Evolutionary conservation across 2,113 vertebrate genomes (phyloP).

Genomic region (Desmodus rotundus): DNA sequence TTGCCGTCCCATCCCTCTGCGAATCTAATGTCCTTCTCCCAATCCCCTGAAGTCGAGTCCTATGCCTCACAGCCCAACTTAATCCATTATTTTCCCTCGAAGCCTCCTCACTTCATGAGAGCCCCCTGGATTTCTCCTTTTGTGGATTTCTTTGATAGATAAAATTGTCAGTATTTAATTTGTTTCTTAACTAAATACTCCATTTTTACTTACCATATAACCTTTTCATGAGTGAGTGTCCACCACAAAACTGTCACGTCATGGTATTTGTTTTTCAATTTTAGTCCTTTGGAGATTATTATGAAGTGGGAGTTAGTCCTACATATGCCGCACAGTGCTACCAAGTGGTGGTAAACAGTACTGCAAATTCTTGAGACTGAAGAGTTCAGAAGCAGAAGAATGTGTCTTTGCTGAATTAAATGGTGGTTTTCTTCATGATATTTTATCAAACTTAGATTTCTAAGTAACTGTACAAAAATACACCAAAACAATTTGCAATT

Average conservation of each 20-base stretch:
- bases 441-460: not conserved
- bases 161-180: not conserved
- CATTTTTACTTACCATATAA: not conserved
- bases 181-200: not conserved
- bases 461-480: not conserved
- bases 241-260: not conserved
- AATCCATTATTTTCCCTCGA: not conserved
- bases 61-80: not conserved
- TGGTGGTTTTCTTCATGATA: not conserved
- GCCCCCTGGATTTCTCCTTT: not conserved
- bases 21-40: not conserved
- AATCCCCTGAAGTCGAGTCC: not conserved
- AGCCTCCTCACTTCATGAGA: not conserved
- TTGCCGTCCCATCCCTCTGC: not conserved
- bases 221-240: not conserved
- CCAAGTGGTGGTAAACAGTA: not conserved
- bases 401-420: not conserved
- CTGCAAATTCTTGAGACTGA: not conserved
- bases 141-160: not conserved
- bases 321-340: not conserved
- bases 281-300: not conserved
- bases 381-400: not conserved
- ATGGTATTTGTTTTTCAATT: not conserved
- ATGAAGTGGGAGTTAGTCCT: not conserved
- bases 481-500: not conserved